Conservation (phyloP, 2,888 invertebrate species). For the Nowickia ferox region DNA sequence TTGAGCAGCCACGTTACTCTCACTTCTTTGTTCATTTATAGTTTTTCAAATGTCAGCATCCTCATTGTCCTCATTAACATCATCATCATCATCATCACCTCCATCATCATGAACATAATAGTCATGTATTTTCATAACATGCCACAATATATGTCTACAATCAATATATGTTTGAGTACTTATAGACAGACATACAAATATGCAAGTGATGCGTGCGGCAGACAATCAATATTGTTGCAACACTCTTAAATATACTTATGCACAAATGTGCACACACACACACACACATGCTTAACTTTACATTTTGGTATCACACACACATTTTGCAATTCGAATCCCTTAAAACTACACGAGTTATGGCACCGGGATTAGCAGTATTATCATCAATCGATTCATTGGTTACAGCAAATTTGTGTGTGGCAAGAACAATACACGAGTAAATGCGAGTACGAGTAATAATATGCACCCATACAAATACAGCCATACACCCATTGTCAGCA, state of each 20-base stretch:
- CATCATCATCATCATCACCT: slow-evolving; percentile 13
- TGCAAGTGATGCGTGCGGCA: background rate
- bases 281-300: slow-evolving; percentile 4
- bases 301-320: slow-evolving; percentile 3
- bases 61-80: slow-evolving; percentile 32
- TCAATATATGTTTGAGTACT: slow-evolving; percentile 2
- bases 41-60: slow-evolving; percentile 59
- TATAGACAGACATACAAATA: background rate
- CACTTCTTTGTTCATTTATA: slow-evolving; percentile 34
- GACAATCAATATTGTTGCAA: slow-evolving; percentile 52
- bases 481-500: slow-evolving; percentile 56
- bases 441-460: background rate
- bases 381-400: slow-evolving; percentile 49
- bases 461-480: slow-evolving; percentile 38
- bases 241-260: slow-evolving; percentile 16
- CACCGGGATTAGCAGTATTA: slow-evolving; percentile 22
- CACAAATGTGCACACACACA: background rate
- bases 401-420: slow-evolving; percentile 52
- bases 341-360: background rate
- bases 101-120: background rate
- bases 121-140: slow-evolving; percentile 58
- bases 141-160: slow-evolving; percentile 58
- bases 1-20: slow-evolving; percentile 26
- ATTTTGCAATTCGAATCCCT: slow-evolving; percentile 35
- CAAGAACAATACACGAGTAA: background rate